Conservation (phyloP, 2,797 vertebrate species). For the Gymnocypris eckloni region DNA sequence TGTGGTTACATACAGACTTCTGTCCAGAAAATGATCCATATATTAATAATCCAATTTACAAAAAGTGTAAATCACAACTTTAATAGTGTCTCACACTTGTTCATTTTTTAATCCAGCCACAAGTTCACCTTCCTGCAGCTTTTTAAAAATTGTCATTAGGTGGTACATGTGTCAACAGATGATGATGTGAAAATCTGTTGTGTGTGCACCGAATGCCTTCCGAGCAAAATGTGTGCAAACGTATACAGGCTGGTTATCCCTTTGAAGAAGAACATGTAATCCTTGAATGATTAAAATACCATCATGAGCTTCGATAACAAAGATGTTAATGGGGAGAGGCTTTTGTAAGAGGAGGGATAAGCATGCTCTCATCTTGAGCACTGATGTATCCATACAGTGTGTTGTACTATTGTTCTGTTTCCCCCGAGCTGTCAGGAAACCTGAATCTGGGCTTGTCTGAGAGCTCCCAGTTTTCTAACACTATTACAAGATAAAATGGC, state of each 20-base stretch:
- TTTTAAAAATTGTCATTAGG: not conserved
- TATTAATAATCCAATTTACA: not conserved
- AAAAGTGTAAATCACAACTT: not conserved
- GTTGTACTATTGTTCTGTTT: constrained; percentile 38
- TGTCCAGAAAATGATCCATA: not conserved
- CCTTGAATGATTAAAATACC: constrained; percentile 60
- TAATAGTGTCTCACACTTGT: not conserved
- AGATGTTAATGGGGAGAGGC: constrained; percentile 49
- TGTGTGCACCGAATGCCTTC: constrained; percentile 32
- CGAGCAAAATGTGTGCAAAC: constrained; percentile 47
- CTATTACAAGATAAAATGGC: constrained; percentile 49
- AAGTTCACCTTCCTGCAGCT: constrained; percentile 13
- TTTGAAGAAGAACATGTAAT: constrained; percentile 58
- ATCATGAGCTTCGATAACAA: constrained; percentile 49
- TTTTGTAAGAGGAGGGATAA: constrained; percentile 50
- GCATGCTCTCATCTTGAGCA: constrained; percentile 45
- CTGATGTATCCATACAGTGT: constrained; percentile 50
- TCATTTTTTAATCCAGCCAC: constrained; percentile 3
- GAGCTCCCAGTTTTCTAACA: constrained; percentile 37
- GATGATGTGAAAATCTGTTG: constrained; percentile 46
- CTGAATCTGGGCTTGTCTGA: constrained; percentile 31
- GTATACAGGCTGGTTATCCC: constrained; percentile 43
- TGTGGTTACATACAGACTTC: not conserved
- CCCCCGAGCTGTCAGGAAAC: constrained; percentile 48
- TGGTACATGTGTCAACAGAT: constrained; percentile 31